These are phyloP conservation scores for Venustaconcha ellipsiformis DNA, from an alignment of 1,140 invertebrate species.

Conservation along the genomic window DNA sequence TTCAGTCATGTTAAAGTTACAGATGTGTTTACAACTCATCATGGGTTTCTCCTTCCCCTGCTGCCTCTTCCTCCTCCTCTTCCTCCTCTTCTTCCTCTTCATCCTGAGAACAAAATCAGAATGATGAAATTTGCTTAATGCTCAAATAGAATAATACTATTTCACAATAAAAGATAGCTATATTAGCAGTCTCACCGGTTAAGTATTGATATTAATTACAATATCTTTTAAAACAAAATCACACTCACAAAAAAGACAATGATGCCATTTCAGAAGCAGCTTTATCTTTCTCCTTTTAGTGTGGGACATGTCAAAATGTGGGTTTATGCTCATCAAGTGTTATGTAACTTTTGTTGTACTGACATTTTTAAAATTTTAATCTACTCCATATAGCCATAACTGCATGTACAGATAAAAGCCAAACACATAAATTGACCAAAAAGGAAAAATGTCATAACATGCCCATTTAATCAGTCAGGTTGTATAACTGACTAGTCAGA, in stretches of 20 bases:
- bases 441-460: no score
- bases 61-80: constrained; percentile 55
- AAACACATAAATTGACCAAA: no score
- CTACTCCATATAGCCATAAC: no score
- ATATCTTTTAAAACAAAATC: constrained; percentile 5
- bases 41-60: constrained; percentile 40
- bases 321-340: no score
- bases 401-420: no score
- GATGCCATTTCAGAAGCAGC: not conserved
- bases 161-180: constrained; percentile 1
- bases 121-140: constrained; percentile 7
- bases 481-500: no score
- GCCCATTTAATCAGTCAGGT: no score
- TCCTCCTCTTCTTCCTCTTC: constrained; percentile 56
- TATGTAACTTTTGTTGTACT: no score
- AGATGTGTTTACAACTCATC: constrained; percentile 52
- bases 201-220: constrained; percentile 9
- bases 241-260: not conserved
- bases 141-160: not conserved
- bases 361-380: no score
- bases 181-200: not conserved
- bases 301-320: no score
- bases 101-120: constrained; percentile 27
- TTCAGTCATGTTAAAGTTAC: no score
- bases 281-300: not conserved